These are phyloP conservation scores for Oligia latruncula DNA, from an alignment of 2,888 invertebrate species.

Conservation along the genomic window DNA sequence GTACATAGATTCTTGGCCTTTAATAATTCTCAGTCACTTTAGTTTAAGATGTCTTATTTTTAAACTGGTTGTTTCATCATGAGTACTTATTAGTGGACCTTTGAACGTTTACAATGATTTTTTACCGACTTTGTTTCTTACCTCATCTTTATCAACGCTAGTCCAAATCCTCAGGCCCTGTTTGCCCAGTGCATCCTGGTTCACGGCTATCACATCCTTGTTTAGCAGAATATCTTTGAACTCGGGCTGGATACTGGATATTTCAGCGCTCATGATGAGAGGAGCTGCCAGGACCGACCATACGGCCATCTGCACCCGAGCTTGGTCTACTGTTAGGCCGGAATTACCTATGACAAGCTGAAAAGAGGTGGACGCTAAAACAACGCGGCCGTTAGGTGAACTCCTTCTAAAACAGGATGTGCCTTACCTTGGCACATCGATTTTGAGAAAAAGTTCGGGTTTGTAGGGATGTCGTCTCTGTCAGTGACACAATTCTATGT, in stretches of 20 bases:
- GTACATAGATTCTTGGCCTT: not conserved
- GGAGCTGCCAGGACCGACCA: conserved; percentile 93
- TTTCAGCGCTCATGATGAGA: conserved; percentile 91
- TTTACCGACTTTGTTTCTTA: not conserved
- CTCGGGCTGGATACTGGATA: conserved; percentile 85
- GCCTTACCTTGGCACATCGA: not conserved
- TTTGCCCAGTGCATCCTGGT: conserved; percentile 91
- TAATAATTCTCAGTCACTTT: not conserved
- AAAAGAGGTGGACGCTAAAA: conserved; percentile 17
- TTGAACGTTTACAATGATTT: too few species aligned
- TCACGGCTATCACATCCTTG: conserved; percentile 90
- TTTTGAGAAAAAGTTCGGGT: not conserved
- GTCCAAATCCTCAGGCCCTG: conserved; percentile 87
- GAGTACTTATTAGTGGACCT: not conserved
- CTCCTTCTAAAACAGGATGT: not conserved
- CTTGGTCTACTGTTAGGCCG: conserved; percentile 91
- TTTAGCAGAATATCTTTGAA: conserved; percentile 91
- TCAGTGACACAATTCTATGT: not conserved
- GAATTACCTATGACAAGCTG: conserved; percentile 90
- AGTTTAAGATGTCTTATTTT: too few species aligned
- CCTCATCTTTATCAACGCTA: conserved; percentile 65
- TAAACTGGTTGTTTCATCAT: not conserved
- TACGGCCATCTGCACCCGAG: conserved; percentile 92
- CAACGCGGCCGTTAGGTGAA: too few species aligned
- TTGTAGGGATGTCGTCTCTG: not conserved